Conservation (phyloP, 1,140 invertebrate species). For the Philopotamus ludificatus region DNA sequence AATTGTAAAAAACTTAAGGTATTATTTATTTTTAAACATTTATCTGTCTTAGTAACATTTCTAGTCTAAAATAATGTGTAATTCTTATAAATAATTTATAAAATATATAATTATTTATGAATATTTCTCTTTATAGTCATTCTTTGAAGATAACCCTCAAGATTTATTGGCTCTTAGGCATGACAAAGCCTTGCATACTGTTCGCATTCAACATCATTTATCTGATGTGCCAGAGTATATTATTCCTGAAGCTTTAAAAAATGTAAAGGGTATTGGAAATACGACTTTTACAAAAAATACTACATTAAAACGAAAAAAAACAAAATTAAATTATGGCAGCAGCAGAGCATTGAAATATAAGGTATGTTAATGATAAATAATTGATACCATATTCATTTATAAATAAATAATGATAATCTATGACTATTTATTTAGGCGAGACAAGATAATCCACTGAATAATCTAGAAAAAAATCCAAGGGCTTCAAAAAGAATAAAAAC, state of each 20-base stretch:
- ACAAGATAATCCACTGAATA: conserved; percentile 49
- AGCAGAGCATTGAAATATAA: conserved; percentile 51
- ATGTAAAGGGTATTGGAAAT: conserved; percentile 55
- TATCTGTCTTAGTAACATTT: no score
- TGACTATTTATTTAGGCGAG: conserved; percentile 46
- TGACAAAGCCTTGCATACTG: conserved; percentile 87
- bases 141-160: conserved; percentile 92
- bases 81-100: not conserved
- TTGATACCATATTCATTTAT: not conserved
- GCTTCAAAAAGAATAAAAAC: conserved; percentile 30
- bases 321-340: conserved; percentile 46
- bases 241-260: conserved; percentile 73
- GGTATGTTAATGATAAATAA: conserved; percentile 43
- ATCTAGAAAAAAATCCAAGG: conserved; percentile 42
- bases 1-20: conserved; percentile 92
- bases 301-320: conserved; percentile 45
- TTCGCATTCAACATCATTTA: conserved; percentile 81
- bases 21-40: conserved; percentile 32
- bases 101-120: not conserved
- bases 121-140: conserved; percentile 60
- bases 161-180: conserved; percentile 88
- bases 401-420: conserved; percentile 11
- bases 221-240: conserved; percentile 95
- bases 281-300: conserved; percentile 40
- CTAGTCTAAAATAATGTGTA: not conserved